Base-by-base conservation (phyloP, 2,113 vertebrate genomes). In the Myrmecophaga tridactyla region DNA sequence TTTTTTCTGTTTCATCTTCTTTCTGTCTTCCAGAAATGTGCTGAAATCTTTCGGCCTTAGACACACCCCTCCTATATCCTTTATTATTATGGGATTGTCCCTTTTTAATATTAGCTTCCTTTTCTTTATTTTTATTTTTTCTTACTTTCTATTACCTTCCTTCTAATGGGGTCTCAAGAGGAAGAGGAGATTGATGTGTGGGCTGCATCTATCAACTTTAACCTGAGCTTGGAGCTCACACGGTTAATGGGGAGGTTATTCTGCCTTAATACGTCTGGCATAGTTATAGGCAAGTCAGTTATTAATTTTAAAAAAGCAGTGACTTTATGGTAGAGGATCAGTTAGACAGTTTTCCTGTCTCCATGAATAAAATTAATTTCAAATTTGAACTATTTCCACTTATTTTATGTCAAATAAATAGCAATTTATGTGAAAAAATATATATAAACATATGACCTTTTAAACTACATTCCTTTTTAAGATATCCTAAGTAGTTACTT, bases 381-480 rank as follows among this genome's bases (percentile, higher is more conserved):
- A 94, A 95, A 82, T 83, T 9, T 93, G 58, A 97, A 92, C 56
- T 69, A 92, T 67, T 21, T 83, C 46, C 18, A 93, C 36, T 92
- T 92, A 92, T 73, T 93, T 94, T 93, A 62, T 89, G 51, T 90
- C 90, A 94, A 82, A 63, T 82, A 95, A 92, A 96, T 70, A 94
- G 48, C 39, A 67, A 83, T n/a, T 34, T 86, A 76, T 43, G 56
- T 89, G 91, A 93, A 92, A 96, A 87, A 48, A 48, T 48, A 90
- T 90, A 92, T 39, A 86, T 80, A 81, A 82, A 51, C 25, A 48
- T 34, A 63, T 56, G 86, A 29, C 13, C 80, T 81, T 94, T 97
- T 87, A 96, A 86, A 96, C 46, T 80, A n/a, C 39, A 87, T 96
- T 94, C 60, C 86, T n/a, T 95, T 97, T 20, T 76, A 97, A 96